Conservation (phyloP, 2,113 vertebrate species). For the Nansenia antarctica region DNA sequence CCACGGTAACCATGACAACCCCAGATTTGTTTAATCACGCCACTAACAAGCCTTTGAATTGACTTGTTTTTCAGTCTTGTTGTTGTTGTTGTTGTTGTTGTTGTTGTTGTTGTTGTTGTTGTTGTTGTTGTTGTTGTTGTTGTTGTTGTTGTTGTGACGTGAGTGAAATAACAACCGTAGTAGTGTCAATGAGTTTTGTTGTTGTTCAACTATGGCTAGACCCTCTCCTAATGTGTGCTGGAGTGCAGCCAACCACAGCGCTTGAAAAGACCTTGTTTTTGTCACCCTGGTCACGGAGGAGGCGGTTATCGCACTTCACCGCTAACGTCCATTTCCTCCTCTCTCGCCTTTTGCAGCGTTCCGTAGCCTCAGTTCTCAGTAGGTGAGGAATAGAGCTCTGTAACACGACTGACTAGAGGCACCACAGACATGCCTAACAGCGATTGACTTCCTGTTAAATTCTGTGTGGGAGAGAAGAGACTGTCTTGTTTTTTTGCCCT, state of each 20-base stretch:
- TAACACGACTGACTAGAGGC: conserved; percentile 31
- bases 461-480: conserved; percentile 29
- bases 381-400: conserved; percentile 59
- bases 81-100: too few species aligned
- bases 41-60: conserved; percentile 1
- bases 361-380: conserved; percentile 55
- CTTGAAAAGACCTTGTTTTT: conserved; percentile 47
- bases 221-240: conserved; percentile 18
- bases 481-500: conserved; percentile 19
- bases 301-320: neutral
- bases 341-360: conserved; percentile 64
- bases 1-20: too few species aligned
- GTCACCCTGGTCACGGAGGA: conserved; percentile 48
- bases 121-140: conserved; percentile 41
- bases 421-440: conserved; percentile 41
- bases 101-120: too few species aligned
- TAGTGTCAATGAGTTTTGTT: conserved; percentile 38
- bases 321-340: conserved; percentile 63
- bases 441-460: conserved; percentile 46
- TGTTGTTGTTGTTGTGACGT: conserved; percentile 58
- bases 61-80: too few species aligned
- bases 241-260: conserved; percentile 27
- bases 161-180: conserved; percentile 40
- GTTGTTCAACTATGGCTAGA: conserved; percentile 29
- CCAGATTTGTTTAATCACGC: conserved; percentile 31